Base-by-base conservation (phyloP, 2,113 vertebrate species). In the Alethe diademata region DNA sequence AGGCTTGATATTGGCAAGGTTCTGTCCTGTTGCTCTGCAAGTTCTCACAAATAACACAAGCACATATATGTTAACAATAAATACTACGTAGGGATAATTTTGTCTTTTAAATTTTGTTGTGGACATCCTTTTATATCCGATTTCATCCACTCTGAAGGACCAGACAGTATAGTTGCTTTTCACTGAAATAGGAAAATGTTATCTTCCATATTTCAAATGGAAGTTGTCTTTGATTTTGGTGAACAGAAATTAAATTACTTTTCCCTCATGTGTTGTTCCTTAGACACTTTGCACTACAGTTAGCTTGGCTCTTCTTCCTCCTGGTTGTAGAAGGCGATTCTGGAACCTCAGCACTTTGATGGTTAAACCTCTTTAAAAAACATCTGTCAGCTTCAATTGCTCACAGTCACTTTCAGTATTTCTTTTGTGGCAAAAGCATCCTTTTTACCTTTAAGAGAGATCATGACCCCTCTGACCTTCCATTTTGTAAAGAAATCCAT, bases 211-310 rank as follows among this genome's bases (percentile, higher is more conserved):
- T 88, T 83, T 88, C 43, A 73, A 29, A 12, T 56, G n/a, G 65
- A 75, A 89, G 28, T 84, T 92, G 26, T 64, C 56, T 86, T 62
- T 86, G 69, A 57, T 91, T 93, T 89, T 65, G 38, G 31, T 48
- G 66, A 81, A 60, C 20, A 24, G 71, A 71, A 62, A 69, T 79
- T 66, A 86, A 53, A 50, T 85, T 64, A 35, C 42, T 67, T 33
- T 4, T 14, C 26, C 23, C 36, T 14, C 45, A 16, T 0, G 0
- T 47, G 33, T 36, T 88, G 25, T 51, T 90, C 43, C 56, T 47
- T 29, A 51, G 56, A 26, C 33, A 53, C 26, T 76, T 62, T 33
- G 67, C 78, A 43, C 23, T 83, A 15, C 71, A 62, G 4, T 80
- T 90, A 73, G 36, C 5, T 69, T 47, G 36, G 56, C 53, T 89